phyloP scores from a whole-genome alignment of 2,888 invertebrate genomes.

The Netelia fuscicornis region DNA sequence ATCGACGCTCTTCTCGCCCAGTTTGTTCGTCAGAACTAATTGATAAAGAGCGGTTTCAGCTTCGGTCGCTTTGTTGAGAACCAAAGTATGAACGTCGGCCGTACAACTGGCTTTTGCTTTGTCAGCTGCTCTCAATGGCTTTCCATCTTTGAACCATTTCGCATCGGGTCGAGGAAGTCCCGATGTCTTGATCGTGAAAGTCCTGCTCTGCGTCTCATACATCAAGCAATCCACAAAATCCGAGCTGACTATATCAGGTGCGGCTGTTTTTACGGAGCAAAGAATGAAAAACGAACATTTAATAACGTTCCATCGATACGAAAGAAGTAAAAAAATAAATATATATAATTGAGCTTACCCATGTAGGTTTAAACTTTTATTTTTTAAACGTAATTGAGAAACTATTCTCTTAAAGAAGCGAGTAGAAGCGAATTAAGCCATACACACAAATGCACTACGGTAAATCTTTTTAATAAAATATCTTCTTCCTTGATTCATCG shows the following conservation, averaged over 20 bases:
- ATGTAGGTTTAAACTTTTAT: conserved; percentile 30
- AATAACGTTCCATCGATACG: background rate
- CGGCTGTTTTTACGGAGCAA: conserved; percentile 84
- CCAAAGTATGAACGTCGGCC: conserved; percentile 89
- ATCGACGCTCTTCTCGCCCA: conserved; percentile 91
- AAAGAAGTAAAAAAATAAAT: background rate
- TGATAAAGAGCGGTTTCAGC: conserved; percentile 94
- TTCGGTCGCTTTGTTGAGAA: conserved; percentile 89
- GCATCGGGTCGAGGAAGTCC: conserved; percentile 92
- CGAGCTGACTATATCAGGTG: conserved; percentile 90
- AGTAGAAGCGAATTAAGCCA: conserved; percentile 37
- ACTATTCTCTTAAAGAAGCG: conserved; percentile 21
- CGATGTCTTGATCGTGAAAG: conserved; percentile 91
- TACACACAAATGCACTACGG: conserved; percentile 36
- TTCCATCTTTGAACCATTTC: conserved; percentile 92
- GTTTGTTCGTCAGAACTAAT: conserved; percentile 92
- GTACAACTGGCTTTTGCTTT: conserved; percentile 75
- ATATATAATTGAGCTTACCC: conserved; percentile 21
- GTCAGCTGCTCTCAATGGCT: conserved; percentile 89
- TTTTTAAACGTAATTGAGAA: conserved; percentile 33
- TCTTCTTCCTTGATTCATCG: conserved; percentile 13
- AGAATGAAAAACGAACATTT: conserved; percentile 10
- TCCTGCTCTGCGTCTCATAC: conserved; percentile 93
- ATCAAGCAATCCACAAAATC: conserved; percentile 91
- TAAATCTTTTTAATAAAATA: conserved; percentile 11